phyloP scores from a whole-genome alignment of 2,888 invertebrate species.

The Apamea anceps region DNA sequence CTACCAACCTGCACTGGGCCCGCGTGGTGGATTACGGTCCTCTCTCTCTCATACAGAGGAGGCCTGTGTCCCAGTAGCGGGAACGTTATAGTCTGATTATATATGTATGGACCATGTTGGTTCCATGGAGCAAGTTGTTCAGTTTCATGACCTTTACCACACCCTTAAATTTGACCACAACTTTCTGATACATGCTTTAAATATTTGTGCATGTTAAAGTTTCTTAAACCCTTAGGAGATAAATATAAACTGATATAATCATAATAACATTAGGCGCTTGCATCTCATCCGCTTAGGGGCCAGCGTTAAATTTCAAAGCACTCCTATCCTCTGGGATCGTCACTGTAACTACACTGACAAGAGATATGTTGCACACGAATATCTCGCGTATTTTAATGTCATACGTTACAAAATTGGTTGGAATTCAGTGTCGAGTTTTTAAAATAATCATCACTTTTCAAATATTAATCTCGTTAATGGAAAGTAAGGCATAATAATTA shows the following conservation, averaged over 20 bases:
- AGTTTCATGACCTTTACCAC: background rate
- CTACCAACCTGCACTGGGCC: no score
- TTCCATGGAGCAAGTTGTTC: background rate
- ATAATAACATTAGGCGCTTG: slow-evolving; percentile 31
- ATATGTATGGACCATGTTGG: no score
- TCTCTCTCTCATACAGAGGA: no score
- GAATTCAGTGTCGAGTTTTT: background rate
- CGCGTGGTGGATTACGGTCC: no score
- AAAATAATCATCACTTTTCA: background rate
- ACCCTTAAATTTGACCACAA: background rate
- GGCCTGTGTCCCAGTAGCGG: no score
- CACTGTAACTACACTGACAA: slow-evolving; percentile 23
- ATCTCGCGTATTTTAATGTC: background rate
- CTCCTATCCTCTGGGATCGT: slow-evolving; percentile 32
- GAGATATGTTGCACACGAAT: slow-evolving; percentile 22
- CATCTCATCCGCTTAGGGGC: slow-evolving; percentile 39
- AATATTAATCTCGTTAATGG: background rate
- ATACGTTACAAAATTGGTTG: background rate
- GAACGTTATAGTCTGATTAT: no score
- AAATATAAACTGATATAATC: slow-evolving; percentile 14
- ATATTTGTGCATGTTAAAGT: slow-evolving; percentile 7
- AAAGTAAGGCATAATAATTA: background rate
- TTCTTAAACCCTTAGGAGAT: background rate
- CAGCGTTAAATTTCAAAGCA: slow-evolving; percentile 47
- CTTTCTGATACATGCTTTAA: background rate